Conservation (phyloP, 2,888 invertebrate species). For the Rotaria macrura region DNA sequence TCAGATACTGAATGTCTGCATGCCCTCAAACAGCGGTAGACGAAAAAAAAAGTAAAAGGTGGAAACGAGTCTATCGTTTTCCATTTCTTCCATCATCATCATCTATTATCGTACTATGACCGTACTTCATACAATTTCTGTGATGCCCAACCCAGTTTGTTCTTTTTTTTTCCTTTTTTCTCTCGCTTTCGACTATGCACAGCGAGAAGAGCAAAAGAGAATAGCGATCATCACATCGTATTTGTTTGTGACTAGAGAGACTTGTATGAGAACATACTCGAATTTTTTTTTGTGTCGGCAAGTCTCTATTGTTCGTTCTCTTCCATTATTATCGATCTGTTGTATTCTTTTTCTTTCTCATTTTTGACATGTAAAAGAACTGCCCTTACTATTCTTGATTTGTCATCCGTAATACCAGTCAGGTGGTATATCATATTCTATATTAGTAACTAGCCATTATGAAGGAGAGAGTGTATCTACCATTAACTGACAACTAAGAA, state of each 20-base stretch:
- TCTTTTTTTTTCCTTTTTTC: neutral
- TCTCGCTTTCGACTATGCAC: neutral
- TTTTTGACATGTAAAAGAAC: neutral
- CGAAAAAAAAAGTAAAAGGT: neutral
- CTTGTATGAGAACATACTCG: neutral
- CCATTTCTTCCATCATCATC: neutral
- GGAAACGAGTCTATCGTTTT: neutral
- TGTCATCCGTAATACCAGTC: neutral
- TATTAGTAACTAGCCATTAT: neutral
- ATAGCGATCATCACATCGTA: neutral
- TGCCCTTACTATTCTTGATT: neutral
- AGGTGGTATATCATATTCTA: neutral
- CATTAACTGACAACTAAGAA: no score
- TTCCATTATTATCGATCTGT: neutral
- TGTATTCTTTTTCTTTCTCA: neutral
- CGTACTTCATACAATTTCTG: neutral
- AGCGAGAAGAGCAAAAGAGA: neutral
- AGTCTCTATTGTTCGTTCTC: neutral
- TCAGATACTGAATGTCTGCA: neutral
- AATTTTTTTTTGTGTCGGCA: neutral
- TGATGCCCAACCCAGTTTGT: neutral
- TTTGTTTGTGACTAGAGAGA: neutral
- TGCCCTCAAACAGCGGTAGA: neutral
- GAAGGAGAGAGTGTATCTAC: no score
- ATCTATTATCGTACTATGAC: neutral